Base-by-base conservation (phyloP, 53 echinoderm and acorn worm species). In the Arbacia lixula region DNA sequence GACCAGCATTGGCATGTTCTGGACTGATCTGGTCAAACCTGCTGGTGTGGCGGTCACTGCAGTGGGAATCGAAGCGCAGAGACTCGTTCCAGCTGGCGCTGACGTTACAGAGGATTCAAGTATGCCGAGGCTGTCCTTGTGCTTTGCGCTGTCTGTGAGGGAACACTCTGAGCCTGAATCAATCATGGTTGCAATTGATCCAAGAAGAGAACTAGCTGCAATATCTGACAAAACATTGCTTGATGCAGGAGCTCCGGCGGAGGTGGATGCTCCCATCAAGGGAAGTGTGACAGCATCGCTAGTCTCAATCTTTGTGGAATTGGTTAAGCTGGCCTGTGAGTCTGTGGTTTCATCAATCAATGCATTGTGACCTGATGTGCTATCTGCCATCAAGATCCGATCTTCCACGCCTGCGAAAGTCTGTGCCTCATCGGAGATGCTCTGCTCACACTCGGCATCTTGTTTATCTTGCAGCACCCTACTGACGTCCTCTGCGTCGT, bases 181-280 rank as follows among this genome's bases (percentile, higher is more conserved):
- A 17, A 93, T 93, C 69, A 93, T 88, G 25, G 81, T 93, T 38
- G 94, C 91, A 33, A 93, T 81, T 22, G 91, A 90, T 5, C 94
- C 86, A 1, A 93, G 76, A 11, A 93, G 60, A 19, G 88, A 88
- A 43, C 86, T 87, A 28, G 87, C 87, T 27, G 82, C 64, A 62
- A 81, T 81, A 33, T 81, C 49, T 21, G 83, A 81, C 28, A 43
- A 35, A 8, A 54, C 71, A 36, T 66, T 54, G 54, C 21, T 68
- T 33, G 68, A 35, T 37, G 84, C 35, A n/a, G 37, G 25, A 33
- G 74, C 27, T 20, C 20, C n/a, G 33, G 30, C 53, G 2, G 74
- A 33, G n/a, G n/a, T 33, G 32, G 14, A 25, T 2, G 53, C n/a
- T 46, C 8, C 8, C 6, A 14, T 14, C 14, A 14, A 46, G 14